Base-by-base conservation (phyloP, 2,113 vertebrate genomes). In the Rhinoderma darwinii region DNA sequence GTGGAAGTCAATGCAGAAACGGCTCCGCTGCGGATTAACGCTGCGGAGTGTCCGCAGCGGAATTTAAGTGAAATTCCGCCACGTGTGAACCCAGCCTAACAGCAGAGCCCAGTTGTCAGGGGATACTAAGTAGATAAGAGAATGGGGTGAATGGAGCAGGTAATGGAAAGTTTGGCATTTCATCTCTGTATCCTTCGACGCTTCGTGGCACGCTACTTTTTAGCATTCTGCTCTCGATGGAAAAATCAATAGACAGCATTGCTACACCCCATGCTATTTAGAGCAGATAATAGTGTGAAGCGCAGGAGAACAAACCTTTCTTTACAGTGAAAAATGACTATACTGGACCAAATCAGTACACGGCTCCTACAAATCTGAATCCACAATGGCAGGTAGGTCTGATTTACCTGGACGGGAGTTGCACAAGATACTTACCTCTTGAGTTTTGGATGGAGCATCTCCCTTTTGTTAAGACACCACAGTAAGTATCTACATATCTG, bases 241-340 rank as follows among this genome's bases (percentile, higher is more conserved):
- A 32, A 81, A 81, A 81, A 81, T 81, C 78, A 61, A 81, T 81
- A 81, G 78, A 81, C 78, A 81, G 56, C 54, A 63, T 43, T 63
- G 78, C 78, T 63, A 43, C 54, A 81, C 54, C 78, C 63, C 56
- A 27, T 30, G 56, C 32, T 81, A 43, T 81, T 81, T 63, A 81
- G 56, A 81, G 78, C 78, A 43, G 50, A 56, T 81, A 81, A 80
- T 61, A 41, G 78, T 61, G 56, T 30, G 56, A 5, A 63, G 56
- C 22, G 37, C 74, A 32, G 74, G 15, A 72, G 68, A 72, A 77
- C n/a, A 77, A 47, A 77, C 44, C 78, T 80, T 35, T 59, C 11
- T 59, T 22, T 39, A 41, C 32, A 5, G 20, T 56, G 50, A 37
- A 75, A 75, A 75, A 75, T 1, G 73, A 47, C 39, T 30, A 8